phyloP scores from a whole-genome alignment of 30 jellyfish, hydroid and myxozoan genomes.

The Nemopilema nomurai region DNA sequence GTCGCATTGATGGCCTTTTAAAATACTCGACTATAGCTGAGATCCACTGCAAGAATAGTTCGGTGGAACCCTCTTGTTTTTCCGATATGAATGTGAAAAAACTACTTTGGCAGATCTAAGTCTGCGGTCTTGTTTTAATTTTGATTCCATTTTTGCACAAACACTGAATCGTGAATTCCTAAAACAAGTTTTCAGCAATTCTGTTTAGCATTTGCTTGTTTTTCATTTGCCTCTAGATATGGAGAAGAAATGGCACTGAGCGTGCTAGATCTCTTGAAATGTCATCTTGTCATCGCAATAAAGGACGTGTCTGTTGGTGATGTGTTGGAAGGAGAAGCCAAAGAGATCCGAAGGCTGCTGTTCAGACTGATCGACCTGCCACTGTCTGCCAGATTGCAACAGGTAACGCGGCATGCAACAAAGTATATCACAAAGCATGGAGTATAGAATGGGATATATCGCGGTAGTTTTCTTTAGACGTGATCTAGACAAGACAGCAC shows the following conservation, averaged over 20 bases:
- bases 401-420: constrained; percentile 5
- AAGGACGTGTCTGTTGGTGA: constrained; percentile 68
- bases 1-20: too few relatives aligned
- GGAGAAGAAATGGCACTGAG: constrained; percentile 57
- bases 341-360: constrained; percentile 61
- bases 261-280: constrained; percentile 53
- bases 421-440: background rate
- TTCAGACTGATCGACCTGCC: constrained; percentile 67
- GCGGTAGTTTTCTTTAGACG: background rate
- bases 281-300: constrained; percentile 77
- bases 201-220: too few relatives aligned
- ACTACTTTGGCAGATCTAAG: too few relatives aligned
- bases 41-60: too few relatives aligned
- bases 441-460: too few relatives aligned
- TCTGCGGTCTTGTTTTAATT: too few relatives aligned
- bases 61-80: too few relatives aligned
- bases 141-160: background rate
- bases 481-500: too few relatives aligned
- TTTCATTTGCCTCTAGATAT: constrained; percentile 31
- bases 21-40: too few relatives aligned
- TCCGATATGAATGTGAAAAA: too few relatives aligned
- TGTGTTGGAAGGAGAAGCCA: constrained; percentile 62
- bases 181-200: too few relatives aligned
- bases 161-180: background rate
- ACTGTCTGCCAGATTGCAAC: constrained; percentile 48